A percentile compares a stretch with the other conserved stretches of the same genome.
Evolutionary conservation across 1,140 invertebrate species (phyloP).

Genomic region (Ectropis grisescens): DNA sequence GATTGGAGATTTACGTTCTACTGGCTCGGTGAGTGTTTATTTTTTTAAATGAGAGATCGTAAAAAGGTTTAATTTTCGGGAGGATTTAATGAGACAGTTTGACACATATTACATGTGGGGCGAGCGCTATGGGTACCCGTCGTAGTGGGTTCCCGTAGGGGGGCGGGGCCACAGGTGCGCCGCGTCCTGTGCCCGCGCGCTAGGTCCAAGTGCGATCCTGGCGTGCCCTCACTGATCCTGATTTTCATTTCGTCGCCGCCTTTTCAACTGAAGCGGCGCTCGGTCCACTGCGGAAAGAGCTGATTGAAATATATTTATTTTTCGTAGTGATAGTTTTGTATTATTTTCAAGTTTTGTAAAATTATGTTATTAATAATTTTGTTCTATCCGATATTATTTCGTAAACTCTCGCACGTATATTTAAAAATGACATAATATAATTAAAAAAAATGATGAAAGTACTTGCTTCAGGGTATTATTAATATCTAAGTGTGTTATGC

Average conservation of each 20-base stretch:
- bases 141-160: conserved; percentile 29
- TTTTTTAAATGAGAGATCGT: neutral
- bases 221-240: conserved; percentile 10
- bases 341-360: too few relatives aligned
- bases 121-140: too few relatives aligned
- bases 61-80: neutral
- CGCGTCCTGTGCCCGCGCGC: conserved; percentile 5
- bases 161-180: conserved; percentile 13
- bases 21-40: conserved; percentile 10
- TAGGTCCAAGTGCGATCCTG: neutral
- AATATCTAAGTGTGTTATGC: too few relatives aligned
- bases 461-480: too few relatives aligned
- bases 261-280: conserved; percentile 4
- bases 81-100: conserved; percentile 5
- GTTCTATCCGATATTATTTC: too few relatives aligned
- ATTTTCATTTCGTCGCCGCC: conserved; percentile 38
- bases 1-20: conserved; percentile 3
- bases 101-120: conserved; percentile 10
- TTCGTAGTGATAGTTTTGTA: too few relatives aligned
- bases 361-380: too few relatives aligned
- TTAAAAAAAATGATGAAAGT: too few relatives aligned
- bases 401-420: too few relatives aligned
- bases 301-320: too few relatives aligned
- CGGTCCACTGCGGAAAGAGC: too few relatives aligned
- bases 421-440: too few relatives aligned